These are phyloP conservation scores for Motacilla tschutschensis DNA, from an alignment of 2,113 vertebrate genomes.

Conservation along the genomic window DNA sequence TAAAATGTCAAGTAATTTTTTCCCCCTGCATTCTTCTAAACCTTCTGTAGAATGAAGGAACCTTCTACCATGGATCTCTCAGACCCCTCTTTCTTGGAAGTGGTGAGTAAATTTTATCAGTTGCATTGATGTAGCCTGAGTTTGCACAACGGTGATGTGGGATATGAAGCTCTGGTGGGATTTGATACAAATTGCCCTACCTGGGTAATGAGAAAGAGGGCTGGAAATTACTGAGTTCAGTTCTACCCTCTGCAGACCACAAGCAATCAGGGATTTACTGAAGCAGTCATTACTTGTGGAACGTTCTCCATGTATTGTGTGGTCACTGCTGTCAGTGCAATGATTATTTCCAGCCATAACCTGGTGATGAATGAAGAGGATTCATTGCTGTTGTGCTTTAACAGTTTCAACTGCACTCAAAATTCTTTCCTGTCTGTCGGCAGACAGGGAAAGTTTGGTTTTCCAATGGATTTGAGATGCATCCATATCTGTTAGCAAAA, in stretches of 20 bases:
- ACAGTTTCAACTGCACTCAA: background rate
- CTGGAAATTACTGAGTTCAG: background rate
- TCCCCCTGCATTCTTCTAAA: background rate
- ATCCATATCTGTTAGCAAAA: background rate
- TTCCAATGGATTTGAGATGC: background rate
- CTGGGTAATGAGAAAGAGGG: background rate
- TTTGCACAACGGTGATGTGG: background rate
- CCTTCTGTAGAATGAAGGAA: rapidly evolving
- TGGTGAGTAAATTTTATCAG: background rate
- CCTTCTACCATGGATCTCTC: background rate
- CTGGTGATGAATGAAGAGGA: background rate
- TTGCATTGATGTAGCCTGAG: background rate
- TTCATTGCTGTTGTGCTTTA: background rate
- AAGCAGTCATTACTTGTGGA: background rate
- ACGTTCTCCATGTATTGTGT: background rate
- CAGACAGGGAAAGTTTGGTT: background rate
- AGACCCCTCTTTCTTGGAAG: background rate
- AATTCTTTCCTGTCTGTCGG: background rate
- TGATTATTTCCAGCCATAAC: background rate
- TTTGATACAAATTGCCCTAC: background rate
- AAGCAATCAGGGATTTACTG: background rate
- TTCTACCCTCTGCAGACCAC: background rate
- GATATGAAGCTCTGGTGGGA: background rate
- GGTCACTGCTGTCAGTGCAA: background rate
- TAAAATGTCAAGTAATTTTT: background rate